Evolutionary conservation across 2,113 vertebrate species (phyloP).

Genomic region (Geococcyx californianus): DNA sequence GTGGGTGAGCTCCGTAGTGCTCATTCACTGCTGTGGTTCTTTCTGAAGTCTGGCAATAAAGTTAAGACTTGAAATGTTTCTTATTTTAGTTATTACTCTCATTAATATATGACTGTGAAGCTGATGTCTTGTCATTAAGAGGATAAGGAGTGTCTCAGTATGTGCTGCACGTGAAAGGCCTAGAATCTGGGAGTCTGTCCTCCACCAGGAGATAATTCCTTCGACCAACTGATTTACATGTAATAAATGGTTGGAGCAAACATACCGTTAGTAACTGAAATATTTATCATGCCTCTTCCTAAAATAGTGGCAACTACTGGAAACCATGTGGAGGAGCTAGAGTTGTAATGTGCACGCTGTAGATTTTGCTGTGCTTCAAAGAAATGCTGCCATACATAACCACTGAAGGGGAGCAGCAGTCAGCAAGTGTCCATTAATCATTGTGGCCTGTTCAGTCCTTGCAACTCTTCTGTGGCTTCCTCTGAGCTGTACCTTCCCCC

Average conservation of each 20-base stretch:
- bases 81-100: not conserved
- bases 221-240: not conserved
- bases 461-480: not conserved
- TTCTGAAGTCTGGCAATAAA: not conserved
- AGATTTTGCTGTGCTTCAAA: not conserved
- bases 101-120: not conserved
- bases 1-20: not conserved
- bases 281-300: not conserved
- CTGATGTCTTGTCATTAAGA: not conserved
- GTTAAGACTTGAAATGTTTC: not conserved
- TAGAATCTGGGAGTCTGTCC: not conserved
- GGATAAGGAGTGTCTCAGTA: not conserved
- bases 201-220: not conserved
- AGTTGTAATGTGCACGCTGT: not conserved
- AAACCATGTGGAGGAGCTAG: not conserved
- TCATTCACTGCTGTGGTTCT: not conserved
- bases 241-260: not conserved
- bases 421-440: constrained; percentile 18
- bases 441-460: not conserved
- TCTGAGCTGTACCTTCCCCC: not conserved
- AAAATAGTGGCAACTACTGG: not conserved
- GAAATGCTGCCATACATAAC: not conserved
- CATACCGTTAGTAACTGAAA: not conserved
- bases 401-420: not conserved
- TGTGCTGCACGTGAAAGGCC: not conserved